Base-by-base conservation (phyloP, 2,113 vertebrate genomes). In the Heptranchias perlo region DNA sequence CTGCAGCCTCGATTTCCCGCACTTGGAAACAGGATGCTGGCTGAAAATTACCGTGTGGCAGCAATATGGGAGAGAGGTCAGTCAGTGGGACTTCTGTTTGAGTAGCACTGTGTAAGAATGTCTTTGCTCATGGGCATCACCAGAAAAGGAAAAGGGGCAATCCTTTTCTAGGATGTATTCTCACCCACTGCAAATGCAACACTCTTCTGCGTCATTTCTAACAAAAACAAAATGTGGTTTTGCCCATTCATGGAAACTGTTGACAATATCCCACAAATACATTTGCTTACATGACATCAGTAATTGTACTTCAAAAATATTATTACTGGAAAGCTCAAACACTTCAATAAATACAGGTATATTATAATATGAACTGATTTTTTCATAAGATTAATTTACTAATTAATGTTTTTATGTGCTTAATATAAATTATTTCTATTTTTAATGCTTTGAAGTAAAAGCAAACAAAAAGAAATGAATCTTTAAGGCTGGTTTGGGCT, bases 21-120 rank as follows among this genome's bases (percentile, higher is more conserved):
- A 2, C 87, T 98, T 44, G 96, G 97, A 61, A 97, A 97, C 96
- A 98, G 99, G 97, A 98, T 98, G 76, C 62, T 98, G 84, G 96
- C 98, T 62, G 97, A 98, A 96, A 98, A 98, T 86, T 98, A 97
- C 97, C 98, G 49, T 0, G 73, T 99, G 76, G 96, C 98, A 52
- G 97, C 98, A 0, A 97, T 96, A 0, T 99, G 99, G 99, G 98
- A 96, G 95, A 98, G 99, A 98, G 99, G 99, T 99, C 96, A 52
- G 97, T 97, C 65, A 95, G 73, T 96, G 39, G 28, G 11, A 49
- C 18, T 64, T 94, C 89, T 58, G 18, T 23, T 91, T 39, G 8
- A 92, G 89, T n/a, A 39, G 58, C 35, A 23, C 39, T 39, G 3
- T 78, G 78, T 82, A 82, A 21, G 21, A 47, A 82, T 82, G 39